Percentiles rank a stretch among this genome's conserved stretches.
These are phyloP conservation scores for Pammene aurita DNA, from an alignment of 2,888 invertebrate species.

Conservation along the genomic window DNA sequence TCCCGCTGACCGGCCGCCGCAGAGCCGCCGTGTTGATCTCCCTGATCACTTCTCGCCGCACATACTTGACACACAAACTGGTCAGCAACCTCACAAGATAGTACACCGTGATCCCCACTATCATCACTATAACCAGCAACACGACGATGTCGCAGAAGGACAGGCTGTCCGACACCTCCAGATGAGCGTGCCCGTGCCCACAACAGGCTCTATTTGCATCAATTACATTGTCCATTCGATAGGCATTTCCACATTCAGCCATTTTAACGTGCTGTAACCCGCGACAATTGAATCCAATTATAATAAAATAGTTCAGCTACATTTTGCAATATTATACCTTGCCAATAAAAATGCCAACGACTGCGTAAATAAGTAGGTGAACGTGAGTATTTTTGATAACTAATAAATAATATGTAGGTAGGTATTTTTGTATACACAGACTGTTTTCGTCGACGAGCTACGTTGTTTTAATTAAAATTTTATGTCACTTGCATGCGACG, in stretches of 20 bases:
- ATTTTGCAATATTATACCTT: constrained; percentile 3
- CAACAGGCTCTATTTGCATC: constrained; percentile 26
- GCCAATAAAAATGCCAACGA: constrained; percentile 28
- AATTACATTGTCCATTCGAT: constrained; percentile 19
- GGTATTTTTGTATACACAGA: neutral
- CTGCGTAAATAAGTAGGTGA: constrained; percentile 20
- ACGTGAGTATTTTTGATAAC: neutral
- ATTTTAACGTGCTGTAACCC: constrained; percentile 13
- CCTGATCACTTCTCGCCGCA: constrained; percentile 53
- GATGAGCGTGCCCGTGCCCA: constrained; percentile 55
- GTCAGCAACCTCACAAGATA: constrained; percentile 53
- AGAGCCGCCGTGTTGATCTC: constrained; percentile 46
- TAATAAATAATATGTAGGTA: neutral
- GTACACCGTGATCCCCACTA: constrained; percentile 52
- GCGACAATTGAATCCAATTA: constrained; percentile 18
- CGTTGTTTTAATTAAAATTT: constrained; percentile 13
- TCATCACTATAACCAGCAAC: constrained; percentile 48
- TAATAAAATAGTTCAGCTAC: constrained; percentile 12
- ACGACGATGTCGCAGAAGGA: constrained; percentile 55
- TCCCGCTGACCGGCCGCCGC: constrained; percentile 22
- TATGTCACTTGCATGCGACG: neutral
- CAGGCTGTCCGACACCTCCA: constrained; percentile 58
- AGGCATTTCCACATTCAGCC: constrained; percentile 23
- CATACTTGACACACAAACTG: constrained; percentile 50
- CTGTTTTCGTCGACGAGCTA: neutral